Evolutionary conservation across 2,888 invertebrate genomes (phyloP), one percentile per base, ranked within the genome.

Genomic region (Rhimphoctona megacephalus): DNA sequence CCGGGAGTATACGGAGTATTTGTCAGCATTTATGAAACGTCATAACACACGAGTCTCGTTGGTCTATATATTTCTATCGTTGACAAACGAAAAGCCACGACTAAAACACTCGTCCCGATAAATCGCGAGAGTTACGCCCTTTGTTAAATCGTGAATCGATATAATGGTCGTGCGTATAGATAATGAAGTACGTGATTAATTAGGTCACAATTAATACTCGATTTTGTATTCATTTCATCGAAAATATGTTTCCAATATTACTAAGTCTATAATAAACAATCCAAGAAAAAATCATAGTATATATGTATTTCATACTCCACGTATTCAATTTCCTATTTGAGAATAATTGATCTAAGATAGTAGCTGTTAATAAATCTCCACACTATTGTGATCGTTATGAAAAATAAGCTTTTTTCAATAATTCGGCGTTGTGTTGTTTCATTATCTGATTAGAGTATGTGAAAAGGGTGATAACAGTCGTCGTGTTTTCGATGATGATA

Each of bases 11-110:
- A 88, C 88, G 86, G 86, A 69, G 88, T 92, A 91, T 93, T 93
- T 93, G 92, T 91, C 91, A 92, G 92, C 90, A 91, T 90, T 82
- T 90, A 89, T 89, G 89, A 91, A 90, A 91, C 92, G 91, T 92
- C 91, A 92, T 92, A 92, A 91, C 91, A 93, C 57, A 52, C 69
- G 49, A 76, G 25, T 49, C 46, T 76, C 46, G 57, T 25, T 25
- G n/a, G n/a, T 49, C 30, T 17, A 3, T 73, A 54, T 36, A 14
- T 36, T 39, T 52, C 43, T 43, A 57, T 52, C 22, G 69, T n/a
- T 22, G 69, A 25, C 33, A 36, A 73, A 36, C 36, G 14, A 36
- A 52, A 49, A 39, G 49, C 9, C 70, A 30, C 52, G 39, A 70
- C 49, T 19, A 30, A 25, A 7, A 22, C 4, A 46, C 22, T 46